phyloP scores from a whole-genome alignment of 2,888 invertebrate species.

The Drosophila mayaguana region DNA sequence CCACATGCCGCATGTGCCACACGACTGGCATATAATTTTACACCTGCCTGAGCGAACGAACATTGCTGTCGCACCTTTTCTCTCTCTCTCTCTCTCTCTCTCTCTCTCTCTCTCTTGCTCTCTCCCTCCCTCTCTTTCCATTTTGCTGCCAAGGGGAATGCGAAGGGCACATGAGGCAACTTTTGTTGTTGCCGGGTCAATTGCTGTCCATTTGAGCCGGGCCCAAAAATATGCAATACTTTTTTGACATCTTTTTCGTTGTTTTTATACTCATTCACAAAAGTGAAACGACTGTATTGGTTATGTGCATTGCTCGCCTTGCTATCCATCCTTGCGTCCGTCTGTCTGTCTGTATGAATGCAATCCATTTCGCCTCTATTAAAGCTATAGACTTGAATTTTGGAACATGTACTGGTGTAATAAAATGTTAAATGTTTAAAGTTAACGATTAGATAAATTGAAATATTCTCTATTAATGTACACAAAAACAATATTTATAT shows the following conservation, averaged over 20 bases:
- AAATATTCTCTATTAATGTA: too few species aligned
- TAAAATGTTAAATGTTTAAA: too few species aligned
- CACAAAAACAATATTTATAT: too few species aligned
- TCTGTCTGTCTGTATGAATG: too few species aligned
- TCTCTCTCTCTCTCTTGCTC: constrained; percentile 18
- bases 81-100: constrained; percentile 14
- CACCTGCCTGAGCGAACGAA: constrained; percentile 55
- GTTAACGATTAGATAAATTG: too few species aligned
- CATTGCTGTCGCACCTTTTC: constrained; percentile 2
- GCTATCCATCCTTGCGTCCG: too few species aligned
- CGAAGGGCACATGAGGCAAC: background rate
- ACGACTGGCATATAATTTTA: constrained; percentile 70
- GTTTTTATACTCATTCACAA: background rate
- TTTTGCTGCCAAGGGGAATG: constrained; percentile 28
- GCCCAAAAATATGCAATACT: constrained; percentile 41
- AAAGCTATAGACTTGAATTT: too few species aligned
- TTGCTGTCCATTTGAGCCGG: constrained; percentile 53
- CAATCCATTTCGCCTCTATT: too few species aligned
- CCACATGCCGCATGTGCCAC: constrained; percentile 40
- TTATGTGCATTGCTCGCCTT: too few species aligned
- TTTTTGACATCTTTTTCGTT: constrained; percentile 27
- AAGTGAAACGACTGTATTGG: too few species aligned
- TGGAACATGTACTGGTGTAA: too few species aligned
- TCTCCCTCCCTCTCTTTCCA: background rate
- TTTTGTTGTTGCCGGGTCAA: constrained; percentile 48